Base-by-base conservation (phyloP, 2,888 invertebrate genomes). In the Ormyrus rosae region DNA sequence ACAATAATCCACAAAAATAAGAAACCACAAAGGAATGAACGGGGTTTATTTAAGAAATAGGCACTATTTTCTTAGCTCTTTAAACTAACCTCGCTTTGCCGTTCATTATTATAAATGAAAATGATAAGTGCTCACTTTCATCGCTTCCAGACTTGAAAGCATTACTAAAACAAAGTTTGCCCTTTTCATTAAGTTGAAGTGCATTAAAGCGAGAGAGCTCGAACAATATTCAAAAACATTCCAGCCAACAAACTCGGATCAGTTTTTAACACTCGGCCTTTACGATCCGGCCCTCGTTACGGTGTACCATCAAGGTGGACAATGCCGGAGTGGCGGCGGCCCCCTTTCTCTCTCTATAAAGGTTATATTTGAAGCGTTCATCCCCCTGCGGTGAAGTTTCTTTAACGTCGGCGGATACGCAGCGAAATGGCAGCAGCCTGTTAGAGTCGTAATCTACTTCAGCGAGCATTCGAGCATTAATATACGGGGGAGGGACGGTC, bases 391-490 rank as follows among this genome's bases (percentile, higher is more conserved):
- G 34, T 70, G 71, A 85, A 85, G 83, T 84, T 85, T 84, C 84
- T 83, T 85, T 84, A 85, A 85, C 80, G 80, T 84, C 58, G 53
- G n/a, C 46, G 58, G 63, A 50, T 80, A 67, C 67, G 71, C 48
- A 11, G 56, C 5, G 51, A n/a, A 50, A 61, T 48, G 19, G 63
- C 55, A 63, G 58, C 64, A 73, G 65, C 80, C 83, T 83, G 84
- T 84, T 85, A 82, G 82, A 78, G 83, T 84, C 83, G 84, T 85
- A 85, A 85, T 85, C 83, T 84, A 84, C 85, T 85, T 83, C 77
- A 73, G 77, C 64, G 81, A 80, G 83, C 83, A 83, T 83, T 85
- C 84, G 82, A 83, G 82, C 83, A 79, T 81, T 82, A 82, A 86
- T 85, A 82, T 81, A 84, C 78, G 60, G 81, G 84, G 34, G 34